Conservation (phyloP, 2,113 vertebrate genomes). For the Eublepharis macularius region DNA sequence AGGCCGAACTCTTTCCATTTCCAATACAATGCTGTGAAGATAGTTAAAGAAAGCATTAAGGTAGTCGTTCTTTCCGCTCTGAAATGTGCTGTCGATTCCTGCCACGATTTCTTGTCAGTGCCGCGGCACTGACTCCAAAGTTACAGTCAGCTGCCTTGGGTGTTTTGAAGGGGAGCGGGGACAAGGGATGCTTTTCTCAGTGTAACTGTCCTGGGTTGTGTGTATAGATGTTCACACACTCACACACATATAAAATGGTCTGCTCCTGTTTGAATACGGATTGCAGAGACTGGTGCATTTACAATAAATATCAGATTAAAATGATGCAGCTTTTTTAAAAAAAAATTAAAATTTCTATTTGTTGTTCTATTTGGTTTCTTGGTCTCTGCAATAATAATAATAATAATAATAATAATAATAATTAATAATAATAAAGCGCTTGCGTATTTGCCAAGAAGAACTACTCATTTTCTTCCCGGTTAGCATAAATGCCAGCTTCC, state of each 20-base stretch:
- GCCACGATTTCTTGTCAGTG: background rate
- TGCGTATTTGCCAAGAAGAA: constrained; percentile 41
- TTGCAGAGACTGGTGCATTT: constrained; percentile 63
- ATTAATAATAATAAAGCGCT: background rate
- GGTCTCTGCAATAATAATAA: constrained; percentile 13
- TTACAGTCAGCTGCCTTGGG: constrained; percentile 34
- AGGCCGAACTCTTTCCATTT: background rate
- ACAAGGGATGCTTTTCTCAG: constrained; percentile 17
- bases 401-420: background rate
- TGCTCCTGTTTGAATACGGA: constrained; percentile 68
- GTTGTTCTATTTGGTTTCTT: constrained; percentile 56
- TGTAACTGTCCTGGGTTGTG: constrained; percentile 42
- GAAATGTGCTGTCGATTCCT: background rate
- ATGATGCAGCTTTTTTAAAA: constrained; percentile 56
- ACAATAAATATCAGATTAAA: constrained; percentile 80
- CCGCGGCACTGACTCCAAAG: constrained; percentile 1
- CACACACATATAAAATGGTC: constrained; percentile 46
- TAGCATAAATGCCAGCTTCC: constrained; percentile 97
- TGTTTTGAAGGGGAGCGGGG: constrained; percentile 38
- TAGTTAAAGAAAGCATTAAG: background rate
- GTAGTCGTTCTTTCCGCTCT: accelerated
- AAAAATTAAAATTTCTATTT: constrained; percentile 29
- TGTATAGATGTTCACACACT: constrained; percentile 62
- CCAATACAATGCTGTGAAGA: constrained; percentile 17
- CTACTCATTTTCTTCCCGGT: constrained; percentile 85